Conservation (phyloP, 2,888 invertebrate species). For the Loripinus fragilis region DNA sequence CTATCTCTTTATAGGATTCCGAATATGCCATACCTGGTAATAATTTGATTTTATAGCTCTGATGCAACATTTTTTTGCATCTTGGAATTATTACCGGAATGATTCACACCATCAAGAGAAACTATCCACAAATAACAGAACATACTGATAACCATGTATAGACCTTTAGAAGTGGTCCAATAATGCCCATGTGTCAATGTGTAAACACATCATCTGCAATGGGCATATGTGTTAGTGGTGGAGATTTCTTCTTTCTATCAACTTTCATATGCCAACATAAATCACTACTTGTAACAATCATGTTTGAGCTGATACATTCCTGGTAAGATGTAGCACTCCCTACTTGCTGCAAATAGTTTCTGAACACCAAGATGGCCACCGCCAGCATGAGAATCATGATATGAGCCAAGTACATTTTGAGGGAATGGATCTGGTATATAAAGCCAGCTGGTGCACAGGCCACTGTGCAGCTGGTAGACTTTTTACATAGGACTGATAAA, state of each 20-base stretch:
- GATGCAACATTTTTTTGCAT: constrained; percentile 53
- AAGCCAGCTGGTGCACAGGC: constrained; percentile 38
- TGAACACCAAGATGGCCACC: constrained; percentile 43
- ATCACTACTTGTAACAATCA: constrained; percentile 39
- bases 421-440: constrained; percentile 34
- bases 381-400: constrained; percentile 42
- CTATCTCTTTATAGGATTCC: constrained; percentile 49
- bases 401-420: constrained; percentile 21
- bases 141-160: constrained; percentile 20
- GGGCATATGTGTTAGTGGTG: constrained; percentile 33
- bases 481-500: constrained; percentile 27
- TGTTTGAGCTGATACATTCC: constrained; percentile 33
- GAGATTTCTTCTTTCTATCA: constrained; percentile 17
- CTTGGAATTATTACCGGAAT: constrained; percentile 51
- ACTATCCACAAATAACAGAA: constrained; percentile 43
- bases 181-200: constrained; percentile 26
- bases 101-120: constrained; percentile 26
- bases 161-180: constrained; percentile 19
- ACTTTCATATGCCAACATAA: constrained; percentile 39
- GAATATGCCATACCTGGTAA: constrained; percentile 58
- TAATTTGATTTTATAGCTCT: constrained; percentile 51
- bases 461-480: constrained; percentile 16
- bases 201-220: constrained; percentile 10
- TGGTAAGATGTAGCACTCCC: constrained; percentile 42
- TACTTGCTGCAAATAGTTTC: constrained; percentile 24